Evolutionary conservation across 2,888 invertebrate genomes (phyloP).

Genomic region (Drosophila paramelanica): DNA sequence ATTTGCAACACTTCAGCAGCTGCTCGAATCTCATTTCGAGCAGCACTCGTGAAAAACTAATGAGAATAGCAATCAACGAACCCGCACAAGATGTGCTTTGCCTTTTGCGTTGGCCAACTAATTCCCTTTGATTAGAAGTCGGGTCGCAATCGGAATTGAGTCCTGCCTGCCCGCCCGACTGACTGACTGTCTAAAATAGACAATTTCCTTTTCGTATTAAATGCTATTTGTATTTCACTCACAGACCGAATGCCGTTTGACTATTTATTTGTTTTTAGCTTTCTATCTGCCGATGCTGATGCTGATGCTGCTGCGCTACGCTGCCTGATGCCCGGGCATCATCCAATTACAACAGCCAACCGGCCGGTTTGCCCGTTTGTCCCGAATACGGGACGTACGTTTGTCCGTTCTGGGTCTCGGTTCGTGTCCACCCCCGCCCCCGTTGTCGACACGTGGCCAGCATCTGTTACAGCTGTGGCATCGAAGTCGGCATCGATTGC

Average conservation of each 20-base stretch:
- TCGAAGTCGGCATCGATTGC: constrained; percentile 52
- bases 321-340: constrained; percentile 43
- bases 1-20: constrained; percentile 36
- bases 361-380: constrained; percentile 15
- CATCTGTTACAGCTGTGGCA: constrained; percentile 72
- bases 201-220: constrained; percentile 81
- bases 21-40: constrained; percentile 34
- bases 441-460: constrained; percentile 72
- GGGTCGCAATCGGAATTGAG: constrained; percentile 25
- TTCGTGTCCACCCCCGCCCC: constrained; percentile 22
- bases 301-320: not conserved
- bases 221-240: constrained; percentile 80
- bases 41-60: constrained; percentile 43
- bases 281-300: constrained; percentile 11
- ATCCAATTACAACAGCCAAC: constrained; percentile 67
- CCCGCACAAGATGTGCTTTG: constrained; percentile 20
- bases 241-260: constrained; percentile 70
- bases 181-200: constrained; percentile 63
- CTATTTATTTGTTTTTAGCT: constrained; percentile 78
- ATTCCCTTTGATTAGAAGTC: constrained; percentile 69
- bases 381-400: constrained; percentile 6
- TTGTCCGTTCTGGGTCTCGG: constrained; percentile 24
- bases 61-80: constrained; percentile 53
- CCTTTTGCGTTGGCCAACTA: constrained; percentile 51
- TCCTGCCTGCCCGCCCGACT: constrained; percentile 16